phyloP scores from a whole-genome alignment of 1,140 invertebrate species.

The Oedothorax gibbosus region DNA sequence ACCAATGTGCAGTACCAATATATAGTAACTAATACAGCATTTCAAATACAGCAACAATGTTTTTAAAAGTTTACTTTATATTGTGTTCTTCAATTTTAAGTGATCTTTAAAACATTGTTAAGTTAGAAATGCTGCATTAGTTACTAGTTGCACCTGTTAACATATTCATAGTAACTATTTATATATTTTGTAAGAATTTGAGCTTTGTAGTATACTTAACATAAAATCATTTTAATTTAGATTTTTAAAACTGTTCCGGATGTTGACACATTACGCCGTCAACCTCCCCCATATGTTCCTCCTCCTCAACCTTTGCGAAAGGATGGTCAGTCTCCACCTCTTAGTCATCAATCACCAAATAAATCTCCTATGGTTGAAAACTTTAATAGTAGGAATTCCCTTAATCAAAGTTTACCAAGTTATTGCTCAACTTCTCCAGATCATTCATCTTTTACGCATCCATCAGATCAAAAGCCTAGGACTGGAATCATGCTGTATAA shows the following conservation, averaged over 20 bases:
- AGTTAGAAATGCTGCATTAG: too few relatives aligned
- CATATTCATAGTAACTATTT: too few relatives aligned
- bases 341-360: slow-evolving; percentile 4
- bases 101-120: too few relatives aligned
- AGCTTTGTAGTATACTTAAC: not conserved
- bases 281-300: slow-evolving; percentile 51
- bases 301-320: slow-evolving; percentile 46
- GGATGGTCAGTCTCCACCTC: slow-evolving; percentile 23
- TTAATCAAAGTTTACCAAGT: slow-evolving; percentile 4
- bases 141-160: too few relatives aligned
- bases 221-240: slow-evolving; percentile 5
- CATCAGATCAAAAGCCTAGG: slow-evolving; percentile 49
- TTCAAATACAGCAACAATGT: too few relatives aligned
- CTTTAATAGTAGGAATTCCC: not conserved
- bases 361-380: slow-evolving; percentile 26
- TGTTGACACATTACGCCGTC: slow-evolving; percentile 12
- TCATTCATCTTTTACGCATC: slow-evolving; percentile 2
- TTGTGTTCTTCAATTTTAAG: too few relatives aligned
- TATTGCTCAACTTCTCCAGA: not conserved
- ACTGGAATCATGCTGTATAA: slow-evolving; percentile 46
- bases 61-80: too few relatives aligned
- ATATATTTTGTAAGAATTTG: not conserved
- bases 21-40: too few relatives aligned
- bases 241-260: slow-evolving; percentile 44
- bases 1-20: too few relatives aligned